A percentile compares a stretch with the other conserved stretches of the same genome.
Conservation (phyloP, 2,113 vertebrate species). For the Tautogolabrus adspersus region DNA sequence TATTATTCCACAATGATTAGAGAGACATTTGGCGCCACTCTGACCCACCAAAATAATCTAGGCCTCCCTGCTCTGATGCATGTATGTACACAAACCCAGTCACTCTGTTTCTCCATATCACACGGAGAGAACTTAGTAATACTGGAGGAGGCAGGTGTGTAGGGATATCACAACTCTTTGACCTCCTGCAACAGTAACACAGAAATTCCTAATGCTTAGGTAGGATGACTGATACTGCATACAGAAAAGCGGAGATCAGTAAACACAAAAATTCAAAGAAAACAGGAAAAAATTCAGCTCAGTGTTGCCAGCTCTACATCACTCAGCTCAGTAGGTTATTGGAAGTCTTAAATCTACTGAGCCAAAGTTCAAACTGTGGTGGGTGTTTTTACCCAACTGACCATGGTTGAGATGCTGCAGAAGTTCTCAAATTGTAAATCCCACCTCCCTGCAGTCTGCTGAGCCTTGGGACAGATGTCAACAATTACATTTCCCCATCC, state of each 20-base stretch:
- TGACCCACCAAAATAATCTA: slow-evolving; percentile 10
- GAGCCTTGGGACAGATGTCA: slow-evolving; percentile 76
- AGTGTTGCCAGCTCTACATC: background rate
- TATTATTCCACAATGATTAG: slow-evolving; percentile 32
- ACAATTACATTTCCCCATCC: slow-evolving; percentile 67
- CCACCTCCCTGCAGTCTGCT: slow-evolving; percentile 32
- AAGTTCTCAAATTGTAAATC: slow-evolving; percentile 30
- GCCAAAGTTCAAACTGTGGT: slow-evolving; percentile 3
- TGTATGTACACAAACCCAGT: background rate
- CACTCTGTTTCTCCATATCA: background rate
- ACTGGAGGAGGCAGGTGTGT: slow-evolving; percentile 37
- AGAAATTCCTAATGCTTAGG: slow-evolving; percentile 23
- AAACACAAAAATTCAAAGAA: background rate
- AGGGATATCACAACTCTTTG: slow-evolving; percentile 21
- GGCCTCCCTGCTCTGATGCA: background rate
- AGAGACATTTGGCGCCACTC: slow-evolving; percentile 27
- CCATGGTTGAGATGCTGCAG: slow-evolving; percentile 36
- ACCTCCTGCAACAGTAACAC: slow-evolving; percentile 25
- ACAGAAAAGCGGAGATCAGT: slow-evolving; percentile 1
- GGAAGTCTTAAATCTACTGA: slow-evolving; percentile 5
- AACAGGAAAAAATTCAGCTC: background rate
- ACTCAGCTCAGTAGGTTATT: background rate
- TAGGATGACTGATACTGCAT: slow-evolving; percentile 3
- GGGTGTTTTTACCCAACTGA: slow-evolving; percentile 51
- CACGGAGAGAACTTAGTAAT: background rate